Evolutionary conservation across 2,113 vertebrate genomes (phyloP).

Genomic region (Myotis yumanensis): DNA sequence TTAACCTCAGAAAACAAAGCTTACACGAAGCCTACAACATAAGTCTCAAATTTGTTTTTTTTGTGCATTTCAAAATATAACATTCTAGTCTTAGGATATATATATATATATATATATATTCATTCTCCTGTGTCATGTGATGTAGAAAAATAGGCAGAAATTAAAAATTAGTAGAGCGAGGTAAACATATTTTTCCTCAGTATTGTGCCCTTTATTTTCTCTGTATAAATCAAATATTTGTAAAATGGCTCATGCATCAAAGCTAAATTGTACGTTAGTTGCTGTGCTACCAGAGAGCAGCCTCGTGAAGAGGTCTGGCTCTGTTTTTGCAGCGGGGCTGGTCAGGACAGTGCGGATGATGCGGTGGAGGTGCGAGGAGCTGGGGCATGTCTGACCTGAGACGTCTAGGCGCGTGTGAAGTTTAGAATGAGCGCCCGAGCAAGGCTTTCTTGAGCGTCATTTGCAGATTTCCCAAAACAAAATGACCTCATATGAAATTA

Average conservation of each 20-base stretch:
- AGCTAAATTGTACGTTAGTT: background rate
- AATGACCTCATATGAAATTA: background rate
- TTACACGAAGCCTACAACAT: constrained; percentile 36
- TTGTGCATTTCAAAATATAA: constrained; percentile 44
- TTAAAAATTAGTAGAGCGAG: constrained; percentile 18
- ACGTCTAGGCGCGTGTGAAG: background rate
- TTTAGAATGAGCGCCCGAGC: background rate
- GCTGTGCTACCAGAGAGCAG: background rate
- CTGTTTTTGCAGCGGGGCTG: background rate
- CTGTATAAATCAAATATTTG: background rate
- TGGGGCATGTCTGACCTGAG: background rate
- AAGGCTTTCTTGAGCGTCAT: background rate
- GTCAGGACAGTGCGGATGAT: background rate
- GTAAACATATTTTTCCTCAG: background rate
- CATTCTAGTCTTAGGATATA: constrained; percentile 62
- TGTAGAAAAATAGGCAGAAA: background rate
- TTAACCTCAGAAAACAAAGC: background rate
- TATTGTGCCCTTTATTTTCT: background rate
- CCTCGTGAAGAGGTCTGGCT: background rate
- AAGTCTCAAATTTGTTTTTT: constrained; percentile 15
- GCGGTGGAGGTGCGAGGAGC: background rate
- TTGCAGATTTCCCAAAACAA: background rate
- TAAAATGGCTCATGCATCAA: background rate
- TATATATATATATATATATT: background rate
- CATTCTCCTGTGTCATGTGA: background rate